Evolutionary conservation across 2,113 vertebrate genomes (phyloP).

Genomic region (Clarias magur): DNA sequence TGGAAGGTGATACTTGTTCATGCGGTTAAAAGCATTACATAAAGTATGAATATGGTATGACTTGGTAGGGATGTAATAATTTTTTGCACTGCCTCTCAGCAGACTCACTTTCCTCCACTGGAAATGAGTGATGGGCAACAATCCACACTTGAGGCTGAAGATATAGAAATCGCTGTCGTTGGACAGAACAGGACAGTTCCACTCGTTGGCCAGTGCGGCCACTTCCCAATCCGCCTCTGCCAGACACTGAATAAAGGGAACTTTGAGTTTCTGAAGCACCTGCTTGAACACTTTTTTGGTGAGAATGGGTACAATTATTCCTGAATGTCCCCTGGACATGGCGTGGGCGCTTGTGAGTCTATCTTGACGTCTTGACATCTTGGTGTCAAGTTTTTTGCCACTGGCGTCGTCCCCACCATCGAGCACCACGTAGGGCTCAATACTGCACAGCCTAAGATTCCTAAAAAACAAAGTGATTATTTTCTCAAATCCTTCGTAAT

Average conservation of each 20-base stretch:
- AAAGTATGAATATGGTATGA: conserved; percentile 69
- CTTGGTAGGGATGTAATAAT: conserved; percentile 70
- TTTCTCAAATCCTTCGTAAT: conserved; percentile 76
- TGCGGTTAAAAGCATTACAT: conserved; percentile 67
- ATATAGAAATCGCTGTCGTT: conserved; percentile 87
- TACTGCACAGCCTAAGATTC: conserved; percentile 70
- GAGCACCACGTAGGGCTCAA: conserved; percentile 80
- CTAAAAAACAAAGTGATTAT: conserved; percentile 70
- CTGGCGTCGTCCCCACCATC: conserved; percentile 78
- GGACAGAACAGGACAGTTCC: conserved; percentile 84
- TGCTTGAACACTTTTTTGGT: conserved; percentile 75
- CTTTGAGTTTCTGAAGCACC: conserved; percentile 61
- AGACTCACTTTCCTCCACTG: conserved; percentile 67
- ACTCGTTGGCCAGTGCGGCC: conserved; percentile 78
- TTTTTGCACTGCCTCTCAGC: background rate
- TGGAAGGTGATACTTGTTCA: conserved; percentile 72
- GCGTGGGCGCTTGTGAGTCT: conserved; percentile 66
- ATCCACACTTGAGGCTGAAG: conserved; percentile 77
- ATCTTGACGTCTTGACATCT: conserved; percentile 59
- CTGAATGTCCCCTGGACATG: conserved; percentile 58
- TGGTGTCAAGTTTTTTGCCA: conserved; percentile 74
- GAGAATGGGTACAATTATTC: conserved; percentile 71
- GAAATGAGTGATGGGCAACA: conserved; percentile 77
- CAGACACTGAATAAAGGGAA: conserved; percentile 78
- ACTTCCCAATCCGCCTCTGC: conserved; percentile 83